Base-by-base conservation (phyloP, 2,797 vertebrate species). In the Melanogrammus aeglefinus region DNA sequence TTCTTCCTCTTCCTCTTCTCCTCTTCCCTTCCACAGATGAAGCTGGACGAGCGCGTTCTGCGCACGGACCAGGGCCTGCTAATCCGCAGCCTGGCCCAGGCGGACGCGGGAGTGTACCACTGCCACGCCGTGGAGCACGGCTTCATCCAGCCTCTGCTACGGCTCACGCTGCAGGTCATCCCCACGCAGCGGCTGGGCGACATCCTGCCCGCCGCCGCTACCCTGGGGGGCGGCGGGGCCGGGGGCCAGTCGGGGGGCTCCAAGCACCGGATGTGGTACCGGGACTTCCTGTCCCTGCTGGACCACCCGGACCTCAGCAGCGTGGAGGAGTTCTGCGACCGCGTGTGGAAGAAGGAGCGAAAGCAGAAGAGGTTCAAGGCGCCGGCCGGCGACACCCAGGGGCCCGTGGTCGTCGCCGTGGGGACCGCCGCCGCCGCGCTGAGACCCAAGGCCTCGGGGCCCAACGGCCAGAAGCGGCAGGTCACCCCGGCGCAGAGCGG, bases 281-380 rank as follows among this genome's bases (percentile, higher is more conserved):
- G 97, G 80, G 98, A 99, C 91, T 99, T 99, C 92, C 96, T 99
- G 90, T 97, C 98, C 82, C 94, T 99, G 57, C 92, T 99, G 78
- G 97, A 97, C 91, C 98, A 99, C 83, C 97, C 98, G 13, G 97
- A 97, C 89, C 95, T 97, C 74, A 98, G 98, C 92, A 97, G 97
- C 0, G 97, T 99, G 92, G 98, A 99, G 93, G 98, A 99, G 90
- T 98, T 99, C 81, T 99, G 98, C 71, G 98, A 99, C 88, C 96
- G 97, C 80, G 97, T 99, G 76, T 99, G 98, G 98, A 97, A 97
- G 94, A 96, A 97, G 87, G 98, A 99, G 86, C 96, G 97, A 85
- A 98, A 97, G 82, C 97, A 97, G 63, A 96, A 98, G 70, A 94
- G 95, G 69, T 95, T 92, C 80, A 96, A 96, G 82, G 91, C 94